Base-by-base conservation (phyloP, 2,888 invertebrate genomes). In the Didymodactylos carnosus region DNA sequence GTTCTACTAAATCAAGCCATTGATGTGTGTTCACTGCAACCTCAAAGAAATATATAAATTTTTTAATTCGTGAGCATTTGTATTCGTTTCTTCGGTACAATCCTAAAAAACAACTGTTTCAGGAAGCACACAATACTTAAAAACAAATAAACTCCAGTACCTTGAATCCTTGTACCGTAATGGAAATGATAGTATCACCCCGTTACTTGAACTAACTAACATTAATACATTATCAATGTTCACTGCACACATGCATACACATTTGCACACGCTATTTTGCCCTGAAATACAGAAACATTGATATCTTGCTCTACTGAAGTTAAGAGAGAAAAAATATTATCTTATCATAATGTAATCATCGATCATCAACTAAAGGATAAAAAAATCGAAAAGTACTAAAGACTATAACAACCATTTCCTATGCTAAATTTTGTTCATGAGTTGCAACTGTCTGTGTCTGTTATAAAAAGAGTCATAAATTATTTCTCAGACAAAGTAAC, bases 181-280 rank as follows among this genome's bases (percentile, higher is more conserved):
- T 86, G 0, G 92, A 91, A 77, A 92, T 89, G 11, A 93, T 90
- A 71, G 91, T 89, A 80, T 93, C 92, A 49, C 92, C 87, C 91
- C 91, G 43, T 90, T 90, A 78, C 92, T 91, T 39, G 92, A 89
- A 71, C 90, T 91, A 39, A 94, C 86, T 75, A 92, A 83, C 92
- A 94, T 93, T 76, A 92, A 86, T 90, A 93, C 91, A 82, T 93
- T 93, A 84, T 93, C 93, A 84, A 92, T 91, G 82, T 92, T 91
- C 0, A 90, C 90, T 70, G 94, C 92, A 77, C 94, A 94, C 91
- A 93, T 91, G 92, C 92, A 75, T 94, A 85, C 62, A 93, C 92
- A 83, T 93, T 93, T 74, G 92, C 91, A 85, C 92, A 92, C 5
- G 94, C 91, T 78, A 94, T 92, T 82, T 91, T 91, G 19, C 91